Base-by-base conservation (phyloP, 2,113 vertebrate species). In the Pelecanoides urinatrix region DNA sequence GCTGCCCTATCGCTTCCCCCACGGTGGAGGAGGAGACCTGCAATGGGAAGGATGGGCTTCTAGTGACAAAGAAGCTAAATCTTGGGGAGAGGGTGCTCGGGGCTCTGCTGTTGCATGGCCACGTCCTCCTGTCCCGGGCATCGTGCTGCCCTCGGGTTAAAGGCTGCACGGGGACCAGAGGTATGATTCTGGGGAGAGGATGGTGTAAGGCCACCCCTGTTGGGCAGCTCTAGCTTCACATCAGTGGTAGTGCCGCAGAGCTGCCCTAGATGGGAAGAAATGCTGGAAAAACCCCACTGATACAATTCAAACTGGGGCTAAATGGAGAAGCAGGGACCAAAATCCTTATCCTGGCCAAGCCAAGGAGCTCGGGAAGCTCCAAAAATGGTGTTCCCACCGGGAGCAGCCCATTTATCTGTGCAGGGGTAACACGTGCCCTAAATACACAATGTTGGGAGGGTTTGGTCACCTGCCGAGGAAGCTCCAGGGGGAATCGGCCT, bases 361-460 rank as follows among this genome's bases (percentile, higher is more conserved):
- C 32, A 50, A 65, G 49, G 49, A 34, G 23, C 9, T 75, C 1
- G 2, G 66, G 42, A 87, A 21, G 83, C 20, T 86, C 58, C 58
- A 47, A 22, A 36, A 61, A 11, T 2, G 19, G 5, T 29, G 17
- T 78, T 86, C 62, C 8, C 50, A n/a, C 19, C 1, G 1, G 45
- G 21, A 20, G 4, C 47, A 40, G 65, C 23, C 30, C 42, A 4
- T 52, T 59, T 34, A 9, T 20, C 44, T 68, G 62, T 44, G 1
- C 2, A 5, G 65, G n/a, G 34, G 4, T 42, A 38, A 53, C 8
- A 3, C 0, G 1, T 59, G 19, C 32, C 36, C 53, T 38, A 16
- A 49, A 44, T 15, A 14, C 6, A 9, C 6, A 11, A 0, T 0
- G 0, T 0, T 58, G 45, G 49, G 38, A 76, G 47, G 44, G 40